These are phyloP conservation scores for Cardiocondyla obscurior DNA, from an alignment of 1,140 invertebrate species.

Conservation along the genomic window DNA sequence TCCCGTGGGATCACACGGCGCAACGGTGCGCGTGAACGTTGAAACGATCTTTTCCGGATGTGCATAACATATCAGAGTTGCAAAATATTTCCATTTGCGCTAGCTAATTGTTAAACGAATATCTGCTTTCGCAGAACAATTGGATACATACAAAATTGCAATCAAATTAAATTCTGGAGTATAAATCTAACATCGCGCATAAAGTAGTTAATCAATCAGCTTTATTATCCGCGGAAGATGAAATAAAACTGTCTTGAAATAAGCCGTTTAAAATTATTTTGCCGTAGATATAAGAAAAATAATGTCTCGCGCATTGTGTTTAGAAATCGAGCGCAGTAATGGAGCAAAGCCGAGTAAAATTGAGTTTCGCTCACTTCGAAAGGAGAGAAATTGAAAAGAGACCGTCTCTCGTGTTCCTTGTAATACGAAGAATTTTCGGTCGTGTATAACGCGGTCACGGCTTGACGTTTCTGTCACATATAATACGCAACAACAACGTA, in stretches of 20 bases:
- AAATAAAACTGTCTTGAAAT: not conserved
- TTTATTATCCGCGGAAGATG: not conserved
- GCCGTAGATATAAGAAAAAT: not conserved
- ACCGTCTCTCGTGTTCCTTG: constrained; percentile 16
- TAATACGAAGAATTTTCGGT: constrained; percentile 38
- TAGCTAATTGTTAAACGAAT: not conserved
- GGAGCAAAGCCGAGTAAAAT: not conserved
- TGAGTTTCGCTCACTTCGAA: not conserved
- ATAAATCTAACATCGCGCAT: not conserved
- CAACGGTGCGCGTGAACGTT: not conserved
- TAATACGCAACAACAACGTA: constrained; percentile 31
- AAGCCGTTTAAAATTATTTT: not conserved
- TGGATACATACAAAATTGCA: not conserved
- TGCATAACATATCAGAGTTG: too few species aligned
- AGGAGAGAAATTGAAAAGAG: constrained; percentile 30
- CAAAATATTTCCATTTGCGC: not conserved
- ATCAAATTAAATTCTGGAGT: not conserved
- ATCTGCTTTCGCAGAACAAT: not conserved
- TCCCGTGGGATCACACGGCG: constrained; percentile 58
- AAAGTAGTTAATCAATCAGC: not conserved
- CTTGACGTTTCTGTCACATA: constrained; percentile 34
- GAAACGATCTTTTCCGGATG: not conserved
- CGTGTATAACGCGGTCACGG: constrained; percentile 6
- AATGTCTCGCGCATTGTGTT: too few species aligned
- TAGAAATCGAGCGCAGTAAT: not conserved